Evolutionary conservation across 2,797 vertebrate genomes (phyloP), one percentile per base, ranked within the genome.

Genomic region (Cephalopachus bancanus): DNA sequence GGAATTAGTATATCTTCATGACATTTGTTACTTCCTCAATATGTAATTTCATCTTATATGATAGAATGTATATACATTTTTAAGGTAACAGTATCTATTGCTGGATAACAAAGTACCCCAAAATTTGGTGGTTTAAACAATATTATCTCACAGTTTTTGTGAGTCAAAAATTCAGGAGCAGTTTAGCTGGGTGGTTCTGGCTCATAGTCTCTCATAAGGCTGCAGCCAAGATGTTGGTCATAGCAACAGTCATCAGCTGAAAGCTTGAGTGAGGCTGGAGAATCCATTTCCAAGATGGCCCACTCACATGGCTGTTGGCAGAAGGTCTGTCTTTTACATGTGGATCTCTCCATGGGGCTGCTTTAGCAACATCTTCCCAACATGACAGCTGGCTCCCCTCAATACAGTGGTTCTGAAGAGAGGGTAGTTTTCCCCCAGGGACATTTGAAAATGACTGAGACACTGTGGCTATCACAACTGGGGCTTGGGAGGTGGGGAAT

Each of bases 91-190:
- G 79, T 81, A 76, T 14, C 75, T 89, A 72, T 24, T 64, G 49
- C 57, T 81, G 75, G 65, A 80, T 30, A 95, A 91, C 81, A 85
- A 84, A 85, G 71, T 59, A 62, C 22, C 62, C 22, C 80, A 20
- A 86, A 90, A 65, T 57, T 11, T 90, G 71, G 28, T 57, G 64
- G 28, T 55, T 89, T 93, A 80, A 55, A 83, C 57, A 81, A 83
- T 72, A 81, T 74, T 11, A 80, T 62, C n/a, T 69, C 51, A 78
- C 20, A 65, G 75, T 74, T 91, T 81, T 14, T 69, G 26, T 65
- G 51, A 7, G 44, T 44, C 44, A 44, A 44, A 44, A 44, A 44
- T 44, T 44, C 44, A 44, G 44, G 44, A 44, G 44, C 44, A 44
- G 44, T 44, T 44, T 44, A 44, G 44, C 44, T 44, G 6, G 44